Evolutionary conservation across 2,888 invertebrate species (phyloP), one percentile per base, ranked within the genome.

Genomic region (Chaetogeoica ovagalla): DNA sequence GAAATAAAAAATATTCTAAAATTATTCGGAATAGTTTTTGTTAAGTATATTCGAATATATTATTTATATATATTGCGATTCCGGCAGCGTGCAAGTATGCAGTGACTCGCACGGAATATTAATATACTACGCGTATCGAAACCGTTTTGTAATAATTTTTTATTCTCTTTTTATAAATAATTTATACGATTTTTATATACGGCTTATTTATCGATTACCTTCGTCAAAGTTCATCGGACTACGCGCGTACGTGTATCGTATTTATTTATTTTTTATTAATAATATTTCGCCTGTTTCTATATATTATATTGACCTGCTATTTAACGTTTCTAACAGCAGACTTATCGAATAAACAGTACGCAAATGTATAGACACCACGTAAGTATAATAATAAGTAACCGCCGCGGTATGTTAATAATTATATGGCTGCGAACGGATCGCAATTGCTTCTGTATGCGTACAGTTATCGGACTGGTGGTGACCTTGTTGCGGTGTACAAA

Each of bases 401-500:
- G n/a, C n/a, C n/a, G n/a, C n/a, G n/a, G n/a, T 30, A 30, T 30
- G 4, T 30, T 30, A 30, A 2, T 30, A 30, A 30, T 30, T 30
- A 39, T 21, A 57, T 8, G 37, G 37, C 39, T n/a, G 69, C 21
- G 57, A 70, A 57, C 57, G 70, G 43, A 43, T 7, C 8, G 70
- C 57, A n/a, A n/a, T 70, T 70, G n/a, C 57, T 30, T 30, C 30
- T 30, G 30, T 30, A 4, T 30, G 30, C 4, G 39, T 70, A 70
- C 70, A 70, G 70, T 70, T 70, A 70, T 70, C 15, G 5, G 30
- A 48, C 48, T 2, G 70, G 5, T n/a, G 30, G 57, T 70, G 70
- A 70, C 70, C 70, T 70, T 70, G 70, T 70, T 70, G 30, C 4
- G 30, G 30, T 30, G 70, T 70, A 57, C 55, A 57, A 57, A 30